phyloP scores from a whole-genome alignment of 2,797 vertebrate species.

The Amniataba percoides region DNA sequence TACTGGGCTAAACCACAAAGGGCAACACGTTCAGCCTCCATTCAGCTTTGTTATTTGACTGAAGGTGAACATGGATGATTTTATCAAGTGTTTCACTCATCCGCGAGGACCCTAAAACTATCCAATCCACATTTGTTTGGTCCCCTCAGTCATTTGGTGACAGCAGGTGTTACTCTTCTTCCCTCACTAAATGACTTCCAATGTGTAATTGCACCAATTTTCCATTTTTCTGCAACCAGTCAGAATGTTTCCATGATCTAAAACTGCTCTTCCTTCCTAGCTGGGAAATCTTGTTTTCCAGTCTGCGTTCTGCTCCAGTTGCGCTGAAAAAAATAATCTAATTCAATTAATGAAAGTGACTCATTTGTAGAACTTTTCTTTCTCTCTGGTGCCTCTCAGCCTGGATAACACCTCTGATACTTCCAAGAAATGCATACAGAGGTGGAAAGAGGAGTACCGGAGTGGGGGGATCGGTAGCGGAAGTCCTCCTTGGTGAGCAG shows the following conservation, averaged over 20 bases:
- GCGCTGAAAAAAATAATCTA: background rate
- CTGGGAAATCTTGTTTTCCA: slow-evolving; percentile 35
- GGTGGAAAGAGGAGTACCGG: slow-evolving; percentile 83
- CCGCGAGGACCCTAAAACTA: background rate
- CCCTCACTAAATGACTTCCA: background rate
- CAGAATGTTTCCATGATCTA: slow-evolving; percentile 43
- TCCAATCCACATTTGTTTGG: background rate
- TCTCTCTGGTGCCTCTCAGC: background rate
- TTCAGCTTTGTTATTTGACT: background rate
- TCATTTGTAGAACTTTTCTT: slow-evolving; percentile 39
- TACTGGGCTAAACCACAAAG: background rate
- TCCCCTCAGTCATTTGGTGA: slow-evolving; percentile 3
- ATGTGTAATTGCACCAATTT: slow-evolving; percentile 1
- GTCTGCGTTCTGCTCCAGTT: slow-evolving; percentile 27
- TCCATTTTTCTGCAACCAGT: background rate
- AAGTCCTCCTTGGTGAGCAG: slow-evolving; percentile 99
- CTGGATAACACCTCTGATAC: background rate
- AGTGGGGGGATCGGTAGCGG: slow-evolving; percentile 95
- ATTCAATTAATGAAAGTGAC: slow-evolving; percentile 34
- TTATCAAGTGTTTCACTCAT: background rate
- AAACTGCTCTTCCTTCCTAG: background rate
- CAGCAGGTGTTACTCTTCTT: background rate
- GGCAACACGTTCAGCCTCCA: background rate
- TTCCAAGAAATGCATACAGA: background rate
- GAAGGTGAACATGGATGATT: slow-evolving; percentile 3